Evolutionary conservation across 2,888 invertebrate species (phyloP), one percentile per base, ranked within the genome.

Genomic region (Ectemnius cavifrons): DNA sequence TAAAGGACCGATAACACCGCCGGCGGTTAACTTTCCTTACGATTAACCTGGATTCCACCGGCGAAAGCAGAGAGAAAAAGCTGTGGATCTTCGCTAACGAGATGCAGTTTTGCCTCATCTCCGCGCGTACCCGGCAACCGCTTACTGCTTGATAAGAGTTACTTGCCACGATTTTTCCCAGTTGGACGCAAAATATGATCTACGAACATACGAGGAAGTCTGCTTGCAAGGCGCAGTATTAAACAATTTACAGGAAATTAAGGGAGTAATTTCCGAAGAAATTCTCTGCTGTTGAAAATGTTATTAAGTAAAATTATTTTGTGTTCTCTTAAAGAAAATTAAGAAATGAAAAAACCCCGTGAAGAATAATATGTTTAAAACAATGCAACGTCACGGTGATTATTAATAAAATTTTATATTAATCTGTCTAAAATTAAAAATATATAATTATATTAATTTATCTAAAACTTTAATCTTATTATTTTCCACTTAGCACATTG

Each of bases 21-120:
- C 69, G 61, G 68, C 62, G 73, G 78, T 75, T 77, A 75, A 83
- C 74, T 79, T 73, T 70, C 73, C 74, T 77, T 70, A 71, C 75
- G 73, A 79, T 81, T 83, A 83, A 83, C 82, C 83, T 49, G 76
- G 71, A 81, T 83, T 82, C 56, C 67, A 68, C 18, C 56, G 66
- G 47, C 27, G 2, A n/a, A 11, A 20, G n/a, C n/a, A 14, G 49
- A 23, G n/a, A 61, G 8, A 37, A 49, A 13, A 20, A 45, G 65
- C 58, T 62, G 63, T 61, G 56, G 37, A 45, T 69, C 63, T 74
- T 56, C 52, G 16, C n/a, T 70, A 58, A 67, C 60, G 67, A 64
- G 76, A 65, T 67, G 62, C 59, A 72, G 65, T 76, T 66, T 69
- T 70, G 62, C 65, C 73, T 71, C 64, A 71, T 77, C 73, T 63